These are phyloP conservation scores for Drosophila arizonae DNA, from an alignment of 1,140 invertebrate species.

Conservation along the genomic window DNA sequence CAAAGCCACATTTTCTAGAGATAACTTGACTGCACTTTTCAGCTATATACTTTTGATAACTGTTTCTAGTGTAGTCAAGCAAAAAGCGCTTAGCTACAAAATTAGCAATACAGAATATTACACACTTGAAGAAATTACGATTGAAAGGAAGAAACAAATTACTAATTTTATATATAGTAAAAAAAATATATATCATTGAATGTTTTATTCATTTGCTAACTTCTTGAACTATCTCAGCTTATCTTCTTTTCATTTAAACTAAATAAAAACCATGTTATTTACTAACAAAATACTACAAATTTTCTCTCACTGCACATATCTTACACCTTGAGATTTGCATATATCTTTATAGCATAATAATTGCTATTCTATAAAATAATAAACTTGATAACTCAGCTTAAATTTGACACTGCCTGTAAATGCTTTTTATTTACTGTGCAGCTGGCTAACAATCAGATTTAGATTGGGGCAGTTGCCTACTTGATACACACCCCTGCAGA, in stretches of 20 bases:
- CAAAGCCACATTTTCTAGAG: constrained; percentile 17
- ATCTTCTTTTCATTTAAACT: too few species aligned
- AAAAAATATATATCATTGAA: too few species aligned
- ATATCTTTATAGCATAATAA: constrained; percentile 6
- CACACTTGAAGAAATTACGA: neutral
- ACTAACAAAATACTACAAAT: too few species aligned
- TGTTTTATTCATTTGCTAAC: rapidly evolving
- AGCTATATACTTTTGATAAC: constrained; percentile 5
- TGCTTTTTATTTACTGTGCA: neutral
- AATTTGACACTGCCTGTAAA: neutral
- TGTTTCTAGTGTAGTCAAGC: neutral
- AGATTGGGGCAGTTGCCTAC: constrained; percentile 11
- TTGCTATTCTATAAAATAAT: constrained; percentile 8
- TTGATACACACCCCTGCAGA: constrained; percentile 13
- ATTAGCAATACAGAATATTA: neutral
- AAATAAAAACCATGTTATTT: too few species aligned
- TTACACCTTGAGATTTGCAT: neutral
- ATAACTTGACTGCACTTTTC: constrained; percentile 15
- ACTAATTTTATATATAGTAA: too few species aligned
- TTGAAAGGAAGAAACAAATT: too few species aligned
- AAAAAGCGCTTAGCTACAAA: neutral
- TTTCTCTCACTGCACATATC: neutral
- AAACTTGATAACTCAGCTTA: constrained; percentile 12
- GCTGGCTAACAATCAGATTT: constrained; percentile 27
- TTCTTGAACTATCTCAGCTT: too few species aligned